phyloP scores from a whole-genome alignment of 2,888 invertebrate genomes.

The Eutolmus rufibarbis region DNA sequence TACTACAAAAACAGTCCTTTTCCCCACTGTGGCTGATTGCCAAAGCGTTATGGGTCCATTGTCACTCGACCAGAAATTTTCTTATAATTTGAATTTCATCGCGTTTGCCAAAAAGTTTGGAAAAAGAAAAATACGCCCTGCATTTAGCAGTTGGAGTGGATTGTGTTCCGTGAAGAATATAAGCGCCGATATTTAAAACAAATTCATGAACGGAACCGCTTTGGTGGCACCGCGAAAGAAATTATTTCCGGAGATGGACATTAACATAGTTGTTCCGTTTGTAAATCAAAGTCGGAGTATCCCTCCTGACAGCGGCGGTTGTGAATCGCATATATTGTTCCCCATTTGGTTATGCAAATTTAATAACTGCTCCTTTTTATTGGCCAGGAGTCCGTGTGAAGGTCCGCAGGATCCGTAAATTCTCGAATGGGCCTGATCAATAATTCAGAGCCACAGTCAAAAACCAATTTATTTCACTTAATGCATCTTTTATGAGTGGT shows the following conservation, averaged over 20 bases:
- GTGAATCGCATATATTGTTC: neutral
- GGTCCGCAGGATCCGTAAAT: neutral
- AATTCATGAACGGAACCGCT: neutral
- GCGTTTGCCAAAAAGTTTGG: neutral
- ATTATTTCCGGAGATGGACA: neutral
- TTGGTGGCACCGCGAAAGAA: neutral
- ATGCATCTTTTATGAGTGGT: slow-evolving; percentile 18
- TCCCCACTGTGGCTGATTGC: neutral
- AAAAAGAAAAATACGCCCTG: neutral
- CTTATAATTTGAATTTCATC: neutral
- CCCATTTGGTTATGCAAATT: slow-evolving; percentile 9
- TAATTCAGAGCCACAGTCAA: slow-evolving; percentile 6
- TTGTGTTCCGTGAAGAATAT: neutral
- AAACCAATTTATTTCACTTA: slow-evolving; percentile 35
- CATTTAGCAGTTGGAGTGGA: neutral
- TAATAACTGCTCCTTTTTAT: neutral
- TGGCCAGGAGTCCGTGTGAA: neutral
- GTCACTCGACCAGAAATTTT: neutral
- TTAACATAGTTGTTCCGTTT: neutral
- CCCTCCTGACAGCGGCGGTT: neutral
- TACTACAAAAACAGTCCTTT: neutral
- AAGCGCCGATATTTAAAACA: neutral
- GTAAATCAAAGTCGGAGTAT: neutral
- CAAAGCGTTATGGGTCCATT: neutral
- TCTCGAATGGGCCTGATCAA: neutral